Evolutionary conservation across 2,797 vertebrate species (phyloP), one percentile per base, ranked within the genome.

Genomic region (Pantherophis alleghaniensis): DNA sequence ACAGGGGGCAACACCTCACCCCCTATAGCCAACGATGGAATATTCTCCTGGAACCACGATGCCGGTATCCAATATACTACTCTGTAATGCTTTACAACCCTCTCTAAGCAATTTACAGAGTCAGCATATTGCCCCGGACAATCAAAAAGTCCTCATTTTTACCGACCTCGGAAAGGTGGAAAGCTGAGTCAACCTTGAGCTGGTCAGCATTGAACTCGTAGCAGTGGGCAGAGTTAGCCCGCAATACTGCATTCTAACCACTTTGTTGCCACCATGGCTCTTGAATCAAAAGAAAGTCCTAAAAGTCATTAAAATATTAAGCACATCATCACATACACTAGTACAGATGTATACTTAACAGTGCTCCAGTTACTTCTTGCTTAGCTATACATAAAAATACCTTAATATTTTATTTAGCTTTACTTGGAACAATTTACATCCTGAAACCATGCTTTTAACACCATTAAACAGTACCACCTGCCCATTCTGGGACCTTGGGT

Each of bases 281-380:
- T 74, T 74, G 14, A 74, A 97, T 94, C 92, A 94, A 95, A 96
- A 95, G 0, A 94, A 96, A 24, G 2, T 93, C 95, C 88, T 94
- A 93, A 93, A 95, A 95, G 95, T 95, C 42, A 96, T 95, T 95
- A 95, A 90, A 97, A 92, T 11, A 28, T 92, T 83, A 94, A 90
- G 92, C 87, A 63, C 28, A 91, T 91, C 90, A 93, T 5, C 59
- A 92, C 56, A 95, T 95, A 86, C 53, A 86, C 12, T 24, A 42
- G 87, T 26, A 2, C 3, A 94, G 96, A 24, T 59, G 90, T 55
- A 87, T 56, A 47, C 26, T 2, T 66, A 53, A 59, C 92, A 87
- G 95, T 91, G 91, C 47, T 86, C 74, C 91, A 90, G 37, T 66
- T 88, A 20, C 91, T 95, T 24, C 28, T 60, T 87, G 24, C 37